These are phyloP conservation scores for Benthosema pterotum DNA, from an alignment of 2,797 vertebrate genomes.

Conservation along the genomic window DNA sequence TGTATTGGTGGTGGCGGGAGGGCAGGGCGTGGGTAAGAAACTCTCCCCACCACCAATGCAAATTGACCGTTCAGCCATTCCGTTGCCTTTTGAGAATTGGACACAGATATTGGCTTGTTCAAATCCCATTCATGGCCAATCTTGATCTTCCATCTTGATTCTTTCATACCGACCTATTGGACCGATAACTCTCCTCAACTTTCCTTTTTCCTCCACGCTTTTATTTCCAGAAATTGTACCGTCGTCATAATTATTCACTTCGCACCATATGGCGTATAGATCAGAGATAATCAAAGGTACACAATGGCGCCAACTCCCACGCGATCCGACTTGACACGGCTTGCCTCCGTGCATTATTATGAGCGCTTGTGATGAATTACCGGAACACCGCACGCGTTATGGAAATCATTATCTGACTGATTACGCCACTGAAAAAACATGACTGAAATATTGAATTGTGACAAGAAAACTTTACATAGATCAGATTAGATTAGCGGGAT, in stretches of 20 bases:
- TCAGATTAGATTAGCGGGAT: not conserved
- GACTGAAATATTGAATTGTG: not conserved
- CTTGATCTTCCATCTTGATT: no score
- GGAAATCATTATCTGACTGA: conserved; percentile 10
- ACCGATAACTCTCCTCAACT: not conserved
- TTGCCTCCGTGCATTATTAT: not conserved
- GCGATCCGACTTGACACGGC: not conserved
- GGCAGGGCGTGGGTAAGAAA: no score
- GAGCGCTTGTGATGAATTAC: not conserved
- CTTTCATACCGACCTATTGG: no score
- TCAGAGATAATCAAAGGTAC: not conserved
- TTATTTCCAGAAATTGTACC: not conserved
- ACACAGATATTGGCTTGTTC: no score
- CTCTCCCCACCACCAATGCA: no score
- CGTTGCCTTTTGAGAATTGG: no score
- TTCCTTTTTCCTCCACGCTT: not conserved
- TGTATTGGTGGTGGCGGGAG: no score
- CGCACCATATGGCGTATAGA: not conserved
- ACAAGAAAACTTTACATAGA: not conserved
- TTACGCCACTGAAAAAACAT: not conserved
- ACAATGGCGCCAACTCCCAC: not conserved
- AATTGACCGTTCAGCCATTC: no score
- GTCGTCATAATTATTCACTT: not conserved
- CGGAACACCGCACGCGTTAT: conserved; percentile 4
- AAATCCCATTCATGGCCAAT: no score